Conservation (phyloP, 2,113 vertebrate genomes). For the Trinectes maculatus region DNA sequence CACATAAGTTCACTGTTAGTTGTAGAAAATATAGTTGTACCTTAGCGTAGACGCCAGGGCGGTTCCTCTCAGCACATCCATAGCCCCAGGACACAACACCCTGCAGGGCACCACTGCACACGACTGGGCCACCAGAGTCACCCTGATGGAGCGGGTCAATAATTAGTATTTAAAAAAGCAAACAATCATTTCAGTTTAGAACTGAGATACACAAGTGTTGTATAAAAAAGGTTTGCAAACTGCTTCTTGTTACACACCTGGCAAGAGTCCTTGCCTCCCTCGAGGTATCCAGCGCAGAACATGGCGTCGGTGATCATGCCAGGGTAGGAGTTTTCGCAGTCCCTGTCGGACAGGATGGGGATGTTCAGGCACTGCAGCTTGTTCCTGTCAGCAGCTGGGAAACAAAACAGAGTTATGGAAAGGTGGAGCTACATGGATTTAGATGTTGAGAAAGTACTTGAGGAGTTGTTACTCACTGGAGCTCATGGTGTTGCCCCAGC, state of each 20-base stretch:
- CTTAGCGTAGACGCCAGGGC: constrained; percentile 83
- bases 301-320: constrained; percentile 83
- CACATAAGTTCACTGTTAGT: too few species aligned
- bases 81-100: constrained; percentile 84
- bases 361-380: constrained; percentile 84
- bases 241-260: constrained; percentile 71
- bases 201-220: too few species aligned
- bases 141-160: constrained; percentile 71
- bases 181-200: not conserved
- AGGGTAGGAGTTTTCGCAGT: constrained; percentile 82
- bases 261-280: constrained; percentile 89
- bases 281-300: constrained; percentile 86
- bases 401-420: not conserved
- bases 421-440: not conserved
- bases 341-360: constrained; percentile 79
- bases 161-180: not conserved
- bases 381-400: constrained; percentile 51
- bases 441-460: too few species aligned
- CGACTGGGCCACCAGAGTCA: constrained; percentile 85
- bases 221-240: not conserved
- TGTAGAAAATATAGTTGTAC: not conserved
- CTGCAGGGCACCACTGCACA: constrained; percentile 79
- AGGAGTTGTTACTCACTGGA: constrained; percentile 42
- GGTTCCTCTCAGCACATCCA: constrained; percentile 75
- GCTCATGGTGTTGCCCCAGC: constrained; percentile 84